Evolutionary conservation across 2,113 vertebrate genomes (phyloP).

Genomic region (Myotis brandtii): DNA sequence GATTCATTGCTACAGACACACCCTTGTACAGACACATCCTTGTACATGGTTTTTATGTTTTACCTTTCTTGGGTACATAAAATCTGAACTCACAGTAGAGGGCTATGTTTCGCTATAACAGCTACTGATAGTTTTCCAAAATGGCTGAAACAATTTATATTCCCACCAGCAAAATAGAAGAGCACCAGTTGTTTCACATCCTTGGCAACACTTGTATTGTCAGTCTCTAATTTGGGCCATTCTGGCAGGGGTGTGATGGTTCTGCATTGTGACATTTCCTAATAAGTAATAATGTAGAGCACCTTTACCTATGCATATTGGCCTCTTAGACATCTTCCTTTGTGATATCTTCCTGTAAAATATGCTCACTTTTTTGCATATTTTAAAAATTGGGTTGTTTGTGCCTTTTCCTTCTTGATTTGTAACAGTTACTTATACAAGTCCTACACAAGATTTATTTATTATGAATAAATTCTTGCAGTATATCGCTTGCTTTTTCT

Average conservation of each 20-base stretch:
- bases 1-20: background rate
- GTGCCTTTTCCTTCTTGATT: background rate
- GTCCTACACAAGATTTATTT: background rate
- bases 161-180: background rate
- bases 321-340: background rate
- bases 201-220: background rate
- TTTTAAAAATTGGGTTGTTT: background rate
- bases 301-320: background rate
- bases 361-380: background rate
- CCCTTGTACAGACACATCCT: background rate
- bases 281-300: background rate
- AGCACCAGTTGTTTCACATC: background rate
- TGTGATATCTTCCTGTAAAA: background rate
- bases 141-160: background rate
- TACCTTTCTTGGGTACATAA: background rate
- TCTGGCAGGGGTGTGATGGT: background rate
- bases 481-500: background rate
- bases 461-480: background rate
- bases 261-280: background rate
- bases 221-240: background rate
- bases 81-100: background rate
- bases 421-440: conserved; percentile 1
- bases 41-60: background rate
- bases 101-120: background rate
- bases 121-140: background rate